These are phyloP conservation scores for Drosophila neutralis DNA, from an alignment of 2,888 invertebrate genomes.

Conservation along the genomic window DNA sequence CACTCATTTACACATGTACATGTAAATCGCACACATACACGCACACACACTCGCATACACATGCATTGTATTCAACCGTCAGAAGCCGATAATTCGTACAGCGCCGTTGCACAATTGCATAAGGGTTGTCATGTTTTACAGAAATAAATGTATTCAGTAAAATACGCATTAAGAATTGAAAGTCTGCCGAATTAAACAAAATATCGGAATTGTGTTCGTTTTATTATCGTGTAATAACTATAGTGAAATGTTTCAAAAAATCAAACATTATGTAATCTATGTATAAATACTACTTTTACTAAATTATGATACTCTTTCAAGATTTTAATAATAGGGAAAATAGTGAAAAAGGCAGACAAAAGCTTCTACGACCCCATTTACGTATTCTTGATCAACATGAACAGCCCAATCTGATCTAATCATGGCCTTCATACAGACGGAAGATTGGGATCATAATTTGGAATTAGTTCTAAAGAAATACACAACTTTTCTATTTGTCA, in stretches of 20 bases:
- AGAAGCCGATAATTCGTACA: background rate
- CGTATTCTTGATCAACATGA: background rate
- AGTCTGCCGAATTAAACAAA: background rate
- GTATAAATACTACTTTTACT: background rate
- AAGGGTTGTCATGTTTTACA: background rate
- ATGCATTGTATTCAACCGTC: background rate
- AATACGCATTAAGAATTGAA: background rate
- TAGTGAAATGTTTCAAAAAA: background rate
- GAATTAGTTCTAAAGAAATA: background rate
- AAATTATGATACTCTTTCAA: background rate
- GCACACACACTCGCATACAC: conserved; percentile 15
- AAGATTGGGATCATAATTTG: background rate
- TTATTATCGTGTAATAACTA: background rate
- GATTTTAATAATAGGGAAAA: background rate
- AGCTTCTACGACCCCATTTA: background rate
- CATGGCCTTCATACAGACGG: background rate
- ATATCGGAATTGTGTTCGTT: background rate
- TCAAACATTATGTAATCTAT: background rate
- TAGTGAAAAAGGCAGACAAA: background rate
- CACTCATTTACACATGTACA: conserved; percentile 60
- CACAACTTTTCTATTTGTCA: background rate
- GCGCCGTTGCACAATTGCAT: background rate
- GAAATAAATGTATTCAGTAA: background rate
- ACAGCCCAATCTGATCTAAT: background rate
- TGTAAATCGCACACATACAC: conserved; percentile 37